A percentile compares a stretch with the other conserved stretches of the same genome.
These are phyloP conservation scores for Mamestra configurata DNA, from an alignment of 1,140 invertebrate genomes.

Conservation along the genomic window DNA sequence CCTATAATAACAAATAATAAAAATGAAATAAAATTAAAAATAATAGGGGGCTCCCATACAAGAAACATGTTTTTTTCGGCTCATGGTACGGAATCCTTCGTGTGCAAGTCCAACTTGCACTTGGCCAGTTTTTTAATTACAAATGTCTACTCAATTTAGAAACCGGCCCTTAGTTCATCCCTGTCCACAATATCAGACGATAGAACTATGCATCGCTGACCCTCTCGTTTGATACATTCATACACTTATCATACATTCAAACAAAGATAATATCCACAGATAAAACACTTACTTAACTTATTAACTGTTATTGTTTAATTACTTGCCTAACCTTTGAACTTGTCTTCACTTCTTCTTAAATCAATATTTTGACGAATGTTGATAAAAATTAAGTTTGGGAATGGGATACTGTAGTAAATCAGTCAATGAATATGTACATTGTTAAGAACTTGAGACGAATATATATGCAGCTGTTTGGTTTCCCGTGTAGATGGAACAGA, in stretches of 20 bases:
- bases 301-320: slow-evolving; percentile 9
- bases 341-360: background rate
- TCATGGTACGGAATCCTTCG: too few species aligned
- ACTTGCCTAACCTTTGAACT: background rate
- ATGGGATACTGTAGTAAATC: background rate
- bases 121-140: too few species aligned
- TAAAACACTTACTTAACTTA: background rate
- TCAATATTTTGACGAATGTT: background rate
- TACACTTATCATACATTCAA: slow-evolving; percentile 9
- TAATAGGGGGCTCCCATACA: too few species aligned
- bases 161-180: background rate
- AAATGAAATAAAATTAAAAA: too few species aligned
- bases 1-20: too few species aligned
- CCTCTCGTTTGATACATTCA: slow-evolving; percentile 17
- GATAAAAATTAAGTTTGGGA: background rate
- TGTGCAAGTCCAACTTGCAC: too few species aligned
- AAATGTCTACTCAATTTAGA: too few species aligned
- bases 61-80: too few species aligned
- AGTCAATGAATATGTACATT: background rate
- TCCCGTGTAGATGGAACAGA: too few species aligned
- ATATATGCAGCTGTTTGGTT: too few species aligned
- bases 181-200: slow-evolving; percentile 12
- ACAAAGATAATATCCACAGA: background rate
- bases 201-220: slow-evolving; percentile 16
- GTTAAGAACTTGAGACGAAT: background rate